These are phyloP conservation scores for Mimas tiliae DNA, from an alignment of 2,888 invertebrate species.

Conservation along the genomic window DNA sequence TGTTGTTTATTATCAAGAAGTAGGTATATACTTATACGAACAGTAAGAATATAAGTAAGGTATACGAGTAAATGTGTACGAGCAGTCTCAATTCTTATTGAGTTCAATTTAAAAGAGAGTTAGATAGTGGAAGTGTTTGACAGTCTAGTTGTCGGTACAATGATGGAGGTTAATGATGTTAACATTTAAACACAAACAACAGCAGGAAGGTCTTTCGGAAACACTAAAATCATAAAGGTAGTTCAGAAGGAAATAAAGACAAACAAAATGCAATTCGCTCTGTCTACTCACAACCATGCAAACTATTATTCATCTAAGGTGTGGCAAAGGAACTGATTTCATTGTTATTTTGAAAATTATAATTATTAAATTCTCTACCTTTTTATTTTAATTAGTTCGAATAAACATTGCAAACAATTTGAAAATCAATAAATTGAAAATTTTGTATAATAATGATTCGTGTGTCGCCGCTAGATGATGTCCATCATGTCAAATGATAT, in stretches of 20 bases:
- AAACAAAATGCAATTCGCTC: constrained; percentile 62
- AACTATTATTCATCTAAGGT: constrained; percentile 80
- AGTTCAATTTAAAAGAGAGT: constrained; percentile 63
- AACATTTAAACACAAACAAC: constrained; percentile 52
- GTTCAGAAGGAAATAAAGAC: constrained; percentile 48
- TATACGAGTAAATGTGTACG: constrained; percentile 37
- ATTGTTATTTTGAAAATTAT: constrained; percentile 68
- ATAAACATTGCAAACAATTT: constrained; percentile 71
- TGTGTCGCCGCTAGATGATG: constrained; percentile 80
- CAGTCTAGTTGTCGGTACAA: constrained; percentile 66
- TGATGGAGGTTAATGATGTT: constrained; percentile 71
- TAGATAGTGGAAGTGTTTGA: constrained; percentile 63
- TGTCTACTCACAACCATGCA: constrained; percentile 73
- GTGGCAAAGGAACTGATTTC: constrained; percentile 83
- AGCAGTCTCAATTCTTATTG: constrained; percentile 62
- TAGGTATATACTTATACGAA: constrained; percentile 34
- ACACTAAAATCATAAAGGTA: constrained; percentile 25
- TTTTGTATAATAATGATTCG: constrained; percentile 74
- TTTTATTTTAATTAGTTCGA: constrained; percentile 61
- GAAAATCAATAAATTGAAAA: constrained; percentile 63
- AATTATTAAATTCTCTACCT: constrained; percentile 56
- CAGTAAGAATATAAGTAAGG: constrained; percentile 24
- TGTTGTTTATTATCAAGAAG: constrained; percentile 42
- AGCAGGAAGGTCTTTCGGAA: constrained; percentile 18
- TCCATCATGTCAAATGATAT: constrained; percentile 75